Percentiles rank a stretch among this genome's conserved stretches.
Conservation (phyloP, 2,888 invertebrate genomes). For the Toxonevra muliebris region DNA sequence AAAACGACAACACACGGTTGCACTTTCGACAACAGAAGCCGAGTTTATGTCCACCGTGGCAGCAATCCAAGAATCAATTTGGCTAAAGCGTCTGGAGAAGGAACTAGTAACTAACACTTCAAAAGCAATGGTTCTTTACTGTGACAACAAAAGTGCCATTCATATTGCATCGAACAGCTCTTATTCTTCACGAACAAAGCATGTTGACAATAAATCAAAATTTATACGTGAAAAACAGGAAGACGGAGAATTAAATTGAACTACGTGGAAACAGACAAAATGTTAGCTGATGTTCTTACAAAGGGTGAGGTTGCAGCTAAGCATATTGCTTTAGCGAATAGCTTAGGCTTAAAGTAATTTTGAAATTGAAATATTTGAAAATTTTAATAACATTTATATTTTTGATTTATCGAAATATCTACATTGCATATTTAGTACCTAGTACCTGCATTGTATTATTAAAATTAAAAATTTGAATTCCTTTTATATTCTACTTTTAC, state of each 20-base stretch:
- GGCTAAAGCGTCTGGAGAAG: constrained; percentile 28
- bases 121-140: constrained; percentile 15
- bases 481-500: too few species aligned
- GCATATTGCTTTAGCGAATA: too few species aligned
- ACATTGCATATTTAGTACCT: too few species aligned
- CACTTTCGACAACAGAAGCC: constrained; percentile 40
- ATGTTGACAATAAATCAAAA: constrained; percentile 18
- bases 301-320: constrained; percentile 1
- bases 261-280: constrained; percentile 17
- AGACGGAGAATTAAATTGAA: constrained; percentile 12
- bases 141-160: constrained; percentile 30
- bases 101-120: constrained; percentile 10
- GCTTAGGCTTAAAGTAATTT: too few species aligned
- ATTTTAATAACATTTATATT: too few species aligned
- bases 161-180: constrained; percentile 24
- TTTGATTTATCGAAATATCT: too few species aligned
- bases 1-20: constrained; percentile 28
- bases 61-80: constrained; percentile 34
- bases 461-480: too few species aligned
- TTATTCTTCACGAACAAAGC: constrained; percentile 27
- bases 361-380: too few species aligned
- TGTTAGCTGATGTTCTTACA: constrained; percentile 22
- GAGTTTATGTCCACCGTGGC: constrained; percentile 35
- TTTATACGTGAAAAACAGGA: constrained; percentile 25
- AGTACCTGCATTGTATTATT: too few species aligned